Percentiles rank a stretch among this genome's conserved stretches.
Evolutionary conservation across 2,113 vertebrate genomes (phyloP).

Genomic region (Thunnus maccoyii): DNA sequence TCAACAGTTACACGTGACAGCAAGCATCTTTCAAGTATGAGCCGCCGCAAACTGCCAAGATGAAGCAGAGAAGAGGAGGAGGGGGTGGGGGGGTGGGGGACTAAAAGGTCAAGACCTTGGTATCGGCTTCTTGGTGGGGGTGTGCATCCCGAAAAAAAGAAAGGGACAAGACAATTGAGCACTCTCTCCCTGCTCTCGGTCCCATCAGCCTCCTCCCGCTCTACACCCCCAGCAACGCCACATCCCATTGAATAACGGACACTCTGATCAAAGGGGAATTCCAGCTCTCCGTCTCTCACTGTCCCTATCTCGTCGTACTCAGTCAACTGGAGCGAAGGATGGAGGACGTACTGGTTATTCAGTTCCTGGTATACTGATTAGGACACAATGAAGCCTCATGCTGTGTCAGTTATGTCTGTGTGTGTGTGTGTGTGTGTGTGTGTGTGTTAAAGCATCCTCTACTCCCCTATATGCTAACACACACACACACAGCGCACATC

Average conservation of each 20-base stretch:
- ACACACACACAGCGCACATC: conserved; percentile 26
- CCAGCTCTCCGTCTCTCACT: conserved; percentile 44
- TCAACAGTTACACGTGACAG: conserved; percentile 48
- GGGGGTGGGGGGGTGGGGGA: conserved; percentile 2
- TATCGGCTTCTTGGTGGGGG: conserved; percentile 71
- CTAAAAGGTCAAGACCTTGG: conserved; percentile 66
- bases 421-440: conserved; percentile 20
- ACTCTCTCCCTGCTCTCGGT: conserved; percentile 55
- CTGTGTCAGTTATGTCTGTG: conserved; percentile 60
- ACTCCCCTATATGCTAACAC: conserved; percentile 16
- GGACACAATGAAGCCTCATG: conserved; percentile 70
- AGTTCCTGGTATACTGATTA: conserved; percentile 60
- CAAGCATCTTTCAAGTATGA: conserved; percentile 56
- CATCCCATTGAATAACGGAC: conserved; percentile 76
- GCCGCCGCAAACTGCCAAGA: conserved; percentile 10
- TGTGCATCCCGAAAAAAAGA: conserved; percentile 60
- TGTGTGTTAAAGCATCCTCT: conserved; percentile 67
- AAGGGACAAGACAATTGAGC: conserved; percentile 77
- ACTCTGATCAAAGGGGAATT: conserved; percentile 78
- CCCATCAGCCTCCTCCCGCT: conserved; percentile 36
- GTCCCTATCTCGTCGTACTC: conserved; percentile 47
- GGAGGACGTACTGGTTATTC: conserved; percentile 68
- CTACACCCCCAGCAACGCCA: conserved; percentile 61
- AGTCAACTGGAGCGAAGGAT: conserved; percentile 66
- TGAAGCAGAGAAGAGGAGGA: neutral